Evolutionary conservation across 2,888 invertebrate genomes (phyloP), one percentile per base, ranked within the genome.

Genomic region (Diachrysia chrysitis): DNA sequence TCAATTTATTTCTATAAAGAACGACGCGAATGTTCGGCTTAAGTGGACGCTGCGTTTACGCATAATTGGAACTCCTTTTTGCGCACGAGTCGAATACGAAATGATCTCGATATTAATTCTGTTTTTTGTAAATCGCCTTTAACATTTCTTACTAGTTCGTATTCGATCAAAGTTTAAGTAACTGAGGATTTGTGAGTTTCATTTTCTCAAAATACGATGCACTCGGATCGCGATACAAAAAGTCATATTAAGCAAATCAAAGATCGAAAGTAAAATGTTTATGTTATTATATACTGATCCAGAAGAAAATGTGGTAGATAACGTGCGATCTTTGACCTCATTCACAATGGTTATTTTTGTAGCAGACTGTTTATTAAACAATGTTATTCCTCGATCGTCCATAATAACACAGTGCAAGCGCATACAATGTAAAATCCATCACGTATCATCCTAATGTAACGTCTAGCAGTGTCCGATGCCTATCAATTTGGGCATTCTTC

Each of bases 11-110:
- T 84, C 85, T 81, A 85, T 89, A 86, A 75, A 86, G 86, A 89
- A 87, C 83, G 83, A 87, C 86, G 86, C 81, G 87, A 90, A 89
- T 88, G 90, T 88, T 87, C 85, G 85, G 78, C 85, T 90, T 89
- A 92, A 93, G 92, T 92, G 91, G 91, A 87, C 88, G 86, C 82
- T 89, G 92, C 89, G 87, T 92, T 92, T 91, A 86, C 93, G 92
- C 92, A 94, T 94, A 94, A 94, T 94, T 93, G 94, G 90, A 80
- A 86, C 83, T 85, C 86, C 88, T 93, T 94, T 93, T 94, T 93
- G 90, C 86, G 82, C 90, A 89, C 80, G 89, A 89, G 80, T 86
- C 87, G 94, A 93, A 95, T 93, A 89, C 92, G 83, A 91, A 93
- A 92, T 89, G 86, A 88, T 86, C 85, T 80, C 82, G 84, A 87